Base-by-base conservation (phyloP, 2,797 vertebrate genomes). In the Rhynchotus rufescens region DNA sequence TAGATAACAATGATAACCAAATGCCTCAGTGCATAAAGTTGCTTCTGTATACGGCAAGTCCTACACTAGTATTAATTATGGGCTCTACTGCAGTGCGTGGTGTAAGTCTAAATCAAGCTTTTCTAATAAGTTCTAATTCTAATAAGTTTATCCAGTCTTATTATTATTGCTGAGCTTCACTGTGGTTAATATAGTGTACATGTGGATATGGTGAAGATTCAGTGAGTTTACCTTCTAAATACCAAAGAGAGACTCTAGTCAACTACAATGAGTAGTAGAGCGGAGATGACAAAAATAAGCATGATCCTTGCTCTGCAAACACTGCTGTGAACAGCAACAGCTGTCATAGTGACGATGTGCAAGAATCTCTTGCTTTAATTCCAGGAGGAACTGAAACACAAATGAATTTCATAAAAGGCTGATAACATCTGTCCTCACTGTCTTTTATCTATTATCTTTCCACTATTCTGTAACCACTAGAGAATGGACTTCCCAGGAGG, bases 401-500 rank as follows among this genome's bases (percentile, higher is more conserved):
- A 94, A 93, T 91, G 83, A 82, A 74, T 89, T 92, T 64, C 44
- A 15, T 57, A 30, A 67, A 76, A 74, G 67, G 34, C 17, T 64
- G 68, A 64, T 89, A 30, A 38, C 65, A 61, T 76, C 77, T 7
- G 0, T 88, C 85, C 89, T 80, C 47, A 28, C 47, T 38, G 71
- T 60, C 64, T 88, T 72, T 11, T 69, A 60, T 73, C 56, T 92
- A 60, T 91, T 86, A 62, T 76, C 68, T 76, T 91, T 88, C 83
- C 49, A 34, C 44, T 93, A 57, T 56, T 71, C 78, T 71, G 11
- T 88, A 91, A 84, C 57, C 75, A 15, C 49, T 57, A 52, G 71
- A 84, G 86, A 86, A 76, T 80, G 78, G 32, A 57, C 86, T 91
- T 94, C 92, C 86, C 78, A 84, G 40, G n/a, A 61, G 86, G 64